A percentile compares a stretch with the other conserved stretches of the same genome.
Conservation (phyloP, 2,113 vertebrate genomes). For the Stercorarius parasiticus region DNA sequence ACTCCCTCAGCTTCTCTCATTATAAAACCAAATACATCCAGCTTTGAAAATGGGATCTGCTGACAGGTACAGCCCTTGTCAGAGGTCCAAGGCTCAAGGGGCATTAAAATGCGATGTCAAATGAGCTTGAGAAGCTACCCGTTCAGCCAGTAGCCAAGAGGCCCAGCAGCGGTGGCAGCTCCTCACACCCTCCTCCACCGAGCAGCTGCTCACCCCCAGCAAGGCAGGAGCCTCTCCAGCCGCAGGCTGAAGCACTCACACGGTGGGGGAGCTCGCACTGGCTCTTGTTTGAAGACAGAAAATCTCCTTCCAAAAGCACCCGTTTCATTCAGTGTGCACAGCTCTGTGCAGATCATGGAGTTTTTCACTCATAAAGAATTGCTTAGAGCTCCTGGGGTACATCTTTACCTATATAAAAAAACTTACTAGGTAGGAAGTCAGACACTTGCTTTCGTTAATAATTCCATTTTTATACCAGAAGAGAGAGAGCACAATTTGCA, state of each 20-base stretch:
- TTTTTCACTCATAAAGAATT: not conserved
- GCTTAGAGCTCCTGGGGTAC: not conserved
- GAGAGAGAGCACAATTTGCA: slow-evolving; percentile 1
- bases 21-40: not conserved
- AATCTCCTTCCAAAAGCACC: not conserved
- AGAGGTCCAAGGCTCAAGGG: not conserved
- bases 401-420: slow-evolving; percentile 16
- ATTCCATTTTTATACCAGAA: slow-evolving; percentile 29
- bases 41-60: not conserved
- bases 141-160: not conserved
- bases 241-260: not conserved
- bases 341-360: not conserved
- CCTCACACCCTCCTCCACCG: accelerated
- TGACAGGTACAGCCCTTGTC: not conserved
- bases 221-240: not conserved
- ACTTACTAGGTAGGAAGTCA: not conserved
- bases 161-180: not conserved
- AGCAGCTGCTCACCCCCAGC: not conserved
- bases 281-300: not conserved
- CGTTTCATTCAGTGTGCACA: not conserved
- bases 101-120: not conserved
- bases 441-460: not conserved
- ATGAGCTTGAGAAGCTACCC: not conserved
- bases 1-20: not conserved
- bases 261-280: accelerated